These are phyloP conservation scores for Leptodactylus fallax DNA, from an alignment of 2,797 vertebrate genomes.

Conservation along the genomic window DNA sequence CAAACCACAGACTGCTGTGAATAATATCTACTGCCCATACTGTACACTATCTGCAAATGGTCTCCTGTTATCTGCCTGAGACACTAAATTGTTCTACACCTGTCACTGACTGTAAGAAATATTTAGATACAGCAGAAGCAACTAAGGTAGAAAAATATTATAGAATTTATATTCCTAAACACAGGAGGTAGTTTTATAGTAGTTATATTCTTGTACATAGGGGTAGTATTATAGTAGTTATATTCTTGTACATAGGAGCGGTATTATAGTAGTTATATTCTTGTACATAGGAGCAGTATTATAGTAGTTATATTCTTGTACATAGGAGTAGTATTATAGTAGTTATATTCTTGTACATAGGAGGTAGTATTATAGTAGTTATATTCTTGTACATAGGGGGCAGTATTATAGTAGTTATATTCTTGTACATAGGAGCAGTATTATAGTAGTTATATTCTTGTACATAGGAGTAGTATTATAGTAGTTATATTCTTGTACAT, in stretches of 20 bases:
- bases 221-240: background rate
- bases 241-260: background rate
- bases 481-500: constrained; percentile 9
- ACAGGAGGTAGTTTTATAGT: background rate
- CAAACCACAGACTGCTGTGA: background rate
- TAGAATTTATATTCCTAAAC: background rate
- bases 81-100: too few species aligned
- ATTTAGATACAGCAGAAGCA: too few species aligned
- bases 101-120: too few species aligned
- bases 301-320: constrained; percentile 16
- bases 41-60: too few species aligned
- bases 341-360: constrained; percentile 10
- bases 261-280: constrained; percentile 17
- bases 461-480: background rate
- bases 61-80: too few species aligned
- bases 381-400: too few species aligned
- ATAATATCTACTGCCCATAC: too few species aligned
- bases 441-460: constrained; percentile 13
- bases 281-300: constrained; percentile 3
- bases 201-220: too few species aligned
- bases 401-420: constrained; percentile 9
- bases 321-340: constrained; percentile 11
- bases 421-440: background rate
- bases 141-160: too few species aligned
- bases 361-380: background rate